A percentile compares a stretch with the other conserved stretches of the same genome.
phyloP scores from a whole-genome alignment of 2,113 vertebrate genomes.

The Corvus moneduloides region DNA sequence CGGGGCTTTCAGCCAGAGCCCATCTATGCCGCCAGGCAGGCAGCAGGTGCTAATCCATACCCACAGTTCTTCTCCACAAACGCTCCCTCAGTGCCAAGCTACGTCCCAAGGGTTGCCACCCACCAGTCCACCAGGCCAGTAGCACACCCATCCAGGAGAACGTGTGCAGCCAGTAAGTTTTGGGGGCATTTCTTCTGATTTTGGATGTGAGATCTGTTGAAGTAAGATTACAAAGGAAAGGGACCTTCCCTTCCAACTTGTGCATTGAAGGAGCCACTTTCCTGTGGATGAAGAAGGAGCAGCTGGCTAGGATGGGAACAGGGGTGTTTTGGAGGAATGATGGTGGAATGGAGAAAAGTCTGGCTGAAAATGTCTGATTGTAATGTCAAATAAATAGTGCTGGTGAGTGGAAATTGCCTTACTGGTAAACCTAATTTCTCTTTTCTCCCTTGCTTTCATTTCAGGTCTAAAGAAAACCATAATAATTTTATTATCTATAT shows the following conservation, averaged over 20 bases:
- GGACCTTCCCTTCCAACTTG: not conserved
- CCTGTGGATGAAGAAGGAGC: not conserved
- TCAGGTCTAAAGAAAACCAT: conserved; percentile 54
- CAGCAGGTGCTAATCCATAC: not conserved
- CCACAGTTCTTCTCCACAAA: not conserved
- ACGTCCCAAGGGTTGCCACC: conserved; percentile 29
- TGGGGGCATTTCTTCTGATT: not conserved
- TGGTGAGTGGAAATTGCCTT: not conserved
- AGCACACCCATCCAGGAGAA: not conserved
- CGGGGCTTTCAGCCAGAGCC: conserved; percentile 70
- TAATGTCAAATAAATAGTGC: not conserved
- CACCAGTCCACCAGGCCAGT: not conserved
- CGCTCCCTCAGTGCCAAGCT: conserved; percentile 54
- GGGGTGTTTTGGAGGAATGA: not conserved
- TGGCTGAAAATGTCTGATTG: not conserved
- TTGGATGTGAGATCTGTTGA: accelerated
- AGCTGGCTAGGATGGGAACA: not conserved
- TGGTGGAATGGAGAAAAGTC: not conserved
- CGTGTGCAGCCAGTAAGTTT: conserved; percentile 62
- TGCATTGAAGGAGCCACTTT: not conserved
- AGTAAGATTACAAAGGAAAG: not conserved
- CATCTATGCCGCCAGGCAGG: not conserved
- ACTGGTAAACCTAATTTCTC: not conserved
- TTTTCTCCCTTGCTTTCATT: not conserved
- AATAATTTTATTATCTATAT: conserved; percentile 16